Evolutionary conservation across 2,797 vertebrate species (phyloP).

Genomic region (Todus mexicanus): DNA sequence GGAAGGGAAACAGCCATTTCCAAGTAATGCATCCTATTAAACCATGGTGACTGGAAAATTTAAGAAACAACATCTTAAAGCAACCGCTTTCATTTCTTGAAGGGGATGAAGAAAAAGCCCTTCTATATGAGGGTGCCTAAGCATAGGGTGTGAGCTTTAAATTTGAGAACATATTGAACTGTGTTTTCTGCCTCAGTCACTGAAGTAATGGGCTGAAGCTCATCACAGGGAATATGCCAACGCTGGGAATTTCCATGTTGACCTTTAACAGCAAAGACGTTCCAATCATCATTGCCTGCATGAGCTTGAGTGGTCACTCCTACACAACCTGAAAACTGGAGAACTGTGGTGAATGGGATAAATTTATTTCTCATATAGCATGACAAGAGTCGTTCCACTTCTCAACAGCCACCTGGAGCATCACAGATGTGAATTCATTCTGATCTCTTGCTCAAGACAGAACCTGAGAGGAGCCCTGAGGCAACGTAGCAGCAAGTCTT

Average conservation of each 20-base stretch:
- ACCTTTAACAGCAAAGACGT: background rate
- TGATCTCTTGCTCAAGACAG: background rate
- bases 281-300: background rate
- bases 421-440: background rate
- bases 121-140: background rate
- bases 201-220: background rate
- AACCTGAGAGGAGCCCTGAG: background rate
- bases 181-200: background rate
- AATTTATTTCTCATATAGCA: background rate
- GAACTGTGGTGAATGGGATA: background rate
- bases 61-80: background rate
- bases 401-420: background rate
- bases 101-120: background rate
- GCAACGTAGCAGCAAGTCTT: accelerated
- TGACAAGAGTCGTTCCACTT: background rate
- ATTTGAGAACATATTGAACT: background rate
- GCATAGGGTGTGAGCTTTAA: background rate
- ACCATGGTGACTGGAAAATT: background rate
- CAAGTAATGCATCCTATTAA: background rate
- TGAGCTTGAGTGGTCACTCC: background rate
- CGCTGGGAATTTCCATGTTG: slow-evolving; percentile 15
- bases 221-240: background rate
- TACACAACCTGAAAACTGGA: background rate
- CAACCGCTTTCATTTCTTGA: background rate
- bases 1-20: background rate